Evolutionary conservation across 2,888 invertebrate species (phyloP), one percentile per base, ranked within the genome.

Genomic region (Odontothrips loti): DNA sequence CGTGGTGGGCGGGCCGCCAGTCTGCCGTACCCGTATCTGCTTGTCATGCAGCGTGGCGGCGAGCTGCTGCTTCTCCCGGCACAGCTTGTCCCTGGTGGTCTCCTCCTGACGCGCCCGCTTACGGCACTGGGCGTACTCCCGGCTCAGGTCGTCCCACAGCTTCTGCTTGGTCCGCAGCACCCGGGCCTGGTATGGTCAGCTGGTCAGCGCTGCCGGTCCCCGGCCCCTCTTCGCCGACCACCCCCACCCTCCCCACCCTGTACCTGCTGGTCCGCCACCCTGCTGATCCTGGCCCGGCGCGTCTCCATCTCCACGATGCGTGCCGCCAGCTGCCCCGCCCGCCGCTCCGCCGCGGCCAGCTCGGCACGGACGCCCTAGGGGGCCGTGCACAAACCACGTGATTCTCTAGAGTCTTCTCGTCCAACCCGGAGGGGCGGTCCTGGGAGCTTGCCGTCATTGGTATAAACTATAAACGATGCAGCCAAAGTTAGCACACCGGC

Each of bases 91-190:
- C 11, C 27, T 9, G 27, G 68, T 27, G 6, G 27, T 27, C 68
- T 75, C 68, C 23, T 75, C 68, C 68, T 75, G 68, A 2, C 68
- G 68, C 27, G 27, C 68, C 8, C 27, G 23, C 68, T 75, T 75
- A 1, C 68, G 68, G 68, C 68, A 75, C 68, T 23, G 23, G 6
- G 68, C 68, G 68, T 75, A 75, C 68, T 75, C 68, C 10, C 68
- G 68, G 68, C 68, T 75, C 68, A 75, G 68, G 68, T 75, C 68
- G 68, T 75, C 68, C 68, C 68, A 75, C 68, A 75, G 68, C 68
- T 75, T 75, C 68, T 75, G 68, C 68, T 75, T 75, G 68, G 23
- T 27, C 11, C 68, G 27, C 68, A 75, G 68, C 27, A 75, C 68
- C 23, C 68, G 68, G 10, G 68, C 68, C 58, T 58, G n/a, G 58